Base-by-base conservation (phyloP, 2,113 vertebrate genomes). In the Chamaetylas fuelleborni region DNA sequence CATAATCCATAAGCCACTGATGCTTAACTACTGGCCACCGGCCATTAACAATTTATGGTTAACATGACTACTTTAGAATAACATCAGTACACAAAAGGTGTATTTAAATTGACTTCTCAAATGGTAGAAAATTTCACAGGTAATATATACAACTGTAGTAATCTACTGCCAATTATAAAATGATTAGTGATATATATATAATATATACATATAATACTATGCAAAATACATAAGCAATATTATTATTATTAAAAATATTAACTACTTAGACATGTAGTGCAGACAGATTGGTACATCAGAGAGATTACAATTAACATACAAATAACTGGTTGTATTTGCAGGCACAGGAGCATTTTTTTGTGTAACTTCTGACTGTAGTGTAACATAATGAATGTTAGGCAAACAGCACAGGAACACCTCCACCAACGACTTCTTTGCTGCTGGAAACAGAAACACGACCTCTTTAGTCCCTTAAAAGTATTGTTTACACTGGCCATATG, bases 381-480 rank as follows among this genome's bases (percentile, higher is more conserved):
- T 70, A 89, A 61, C 36, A 29, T 12, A 66, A 76, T 20, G 36
- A 83, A 69, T 20, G 23, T 54, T 20, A 93, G 40, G 7, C 23
- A 69, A 14, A 78, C 11, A 79, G 58, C 42, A 47, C 1, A 66
- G 84, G 81, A 81, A 67, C 31, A 69, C 31, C 60, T 58, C 33
- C 38, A 96, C 4, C 8, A 24, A 64, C 0, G 26, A 48, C 67
- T 65, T 45, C 24, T 93, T 80, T 71, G 80, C 31, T 88, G 93
- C 50, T 93, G 57, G 48, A 91, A 95, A 88, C 19, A 84, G 65
- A 96, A 92, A 77, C 72, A 95, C 48, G 29, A 78, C 33, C 38
- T 95, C 78, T 92, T 54, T 17, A 81, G 40, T 87, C 38, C 34
- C 50, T 93, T 60, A 48, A 15, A 94, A 90, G 29, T 74, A 88